Evolutionary conservation across 2,888 invertebrate species (phyloP), one percentile per base, ranked within the genome.

Genomic region (Drosophila merina): DNA sequence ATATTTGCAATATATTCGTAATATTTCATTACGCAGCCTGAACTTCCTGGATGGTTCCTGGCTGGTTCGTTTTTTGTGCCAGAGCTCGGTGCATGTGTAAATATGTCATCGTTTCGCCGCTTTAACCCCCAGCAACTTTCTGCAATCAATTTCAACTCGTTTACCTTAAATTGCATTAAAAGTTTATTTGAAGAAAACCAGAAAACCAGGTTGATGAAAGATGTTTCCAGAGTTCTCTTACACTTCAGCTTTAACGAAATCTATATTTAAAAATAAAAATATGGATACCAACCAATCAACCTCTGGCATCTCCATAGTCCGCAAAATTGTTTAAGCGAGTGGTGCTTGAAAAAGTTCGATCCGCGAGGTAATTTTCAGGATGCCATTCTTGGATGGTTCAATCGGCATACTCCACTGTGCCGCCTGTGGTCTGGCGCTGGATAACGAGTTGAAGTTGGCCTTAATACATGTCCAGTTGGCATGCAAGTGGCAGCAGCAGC

Each of bases 401-500:
- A 64, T 68, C 55, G 68, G 45, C 36, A 36, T 28, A 25, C 48
- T 44, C 40, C 40, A 9, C 40, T 9, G 20, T 4, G 20, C 9
- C 40, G 40, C 7, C 40, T 38, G 40, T 14, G 68, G 36, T 36
- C 45, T 47, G 54, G 52, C 55, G 36, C 36, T 31, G 42, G 64
- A 69, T 69, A 69, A 69, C 63, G 63, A 70, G 50, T 69, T 67
- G 38, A 64, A 75, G 74, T 73, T 87, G 76, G n/a, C 76, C 54
- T 85, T 85, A 82, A 82, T 79, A 82, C 77, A 82, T 72, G 81
- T 82, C 86, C 81, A 85, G 74, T 66, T 85, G 73, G 60, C 54
- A 71, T 72, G 58, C 50, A 56, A 57, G 60, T 51, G 38, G 55
- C 45, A 72, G 14, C 33, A 33, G 49, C 26, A 12, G 14, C 33